Evolutionary conservation across 1,140 invertebrate genomes (phyloP).

Genomic region (Drepana arcuata): DNA sequence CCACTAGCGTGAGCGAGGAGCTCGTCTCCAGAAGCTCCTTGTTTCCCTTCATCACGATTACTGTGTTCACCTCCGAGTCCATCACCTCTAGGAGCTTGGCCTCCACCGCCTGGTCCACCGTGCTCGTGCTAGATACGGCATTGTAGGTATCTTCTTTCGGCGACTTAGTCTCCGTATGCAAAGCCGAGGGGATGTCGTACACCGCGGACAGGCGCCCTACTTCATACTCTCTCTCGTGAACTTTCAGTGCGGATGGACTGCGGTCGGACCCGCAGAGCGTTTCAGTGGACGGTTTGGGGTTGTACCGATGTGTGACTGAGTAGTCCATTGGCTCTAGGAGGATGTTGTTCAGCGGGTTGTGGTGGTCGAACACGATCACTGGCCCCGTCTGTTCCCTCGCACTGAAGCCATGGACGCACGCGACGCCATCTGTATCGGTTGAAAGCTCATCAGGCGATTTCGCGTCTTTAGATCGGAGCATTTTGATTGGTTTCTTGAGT

Average conservation of each 20-base stretch:
- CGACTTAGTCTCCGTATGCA: no score
- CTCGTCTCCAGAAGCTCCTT: slow-evolving; percentile 34
- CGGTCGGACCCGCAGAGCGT: slow-evolving; percentile 4
- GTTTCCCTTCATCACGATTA: slow-evolving; percentile 46
- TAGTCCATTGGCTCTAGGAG: slow-evolving; percentile 22
- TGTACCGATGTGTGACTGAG: slow-evolving; percentile 33
- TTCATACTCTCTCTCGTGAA: slow-evolving; percentile 13
- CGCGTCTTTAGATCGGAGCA: slow-evolving; percentile 1
- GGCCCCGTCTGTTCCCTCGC: slow-evolving; percentile 3
- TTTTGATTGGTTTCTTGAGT: not conserved
- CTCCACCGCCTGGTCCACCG: slow-evolving; percentile 24
- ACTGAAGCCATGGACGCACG: no score
- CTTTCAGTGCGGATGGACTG: not conserved
- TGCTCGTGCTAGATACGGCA: slow-evolving; percentile 21
- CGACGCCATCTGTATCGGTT: no score
- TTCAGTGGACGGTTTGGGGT: slow-evolving; percentile 20
- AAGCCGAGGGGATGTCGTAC: no score
- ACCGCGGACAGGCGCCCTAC: slow-evolving; percentile 18
- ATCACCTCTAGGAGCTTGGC: slow-evolving; percentile 15
- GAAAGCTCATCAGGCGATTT: no score
- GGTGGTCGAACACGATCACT: slow-evolving; percentile 40
- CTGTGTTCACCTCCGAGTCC: slow-evolving; percentile 40
- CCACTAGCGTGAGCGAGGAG: slow-evolving; percentile 45
- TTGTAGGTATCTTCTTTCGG: no score
- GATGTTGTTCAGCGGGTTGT: slow-evolving; percentile 53